phyloP scores from a whole-genome alignment of 2,797 vertebrate genomes.

The Parauchenoglanis punctatus region DNA sequence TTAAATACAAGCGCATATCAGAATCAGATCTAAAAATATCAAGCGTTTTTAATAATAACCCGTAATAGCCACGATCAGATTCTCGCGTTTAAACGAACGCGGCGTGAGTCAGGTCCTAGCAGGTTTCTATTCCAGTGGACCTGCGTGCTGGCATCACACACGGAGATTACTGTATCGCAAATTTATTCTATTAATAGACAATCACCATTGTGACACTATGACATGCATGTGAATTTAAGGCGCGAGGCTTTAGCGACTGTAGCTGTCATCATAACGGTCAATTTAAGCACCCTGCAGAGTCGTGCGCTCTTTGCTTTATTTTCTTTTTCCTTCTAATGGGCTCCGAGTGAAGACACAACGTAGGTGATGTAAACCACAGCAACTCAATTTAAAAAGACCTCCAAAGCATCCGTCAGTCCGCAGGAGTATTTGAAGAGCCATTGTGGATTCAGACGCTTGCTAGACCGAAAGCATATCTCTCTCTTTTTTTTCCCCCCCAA shows the following conservation, averaged over 20 bases:
- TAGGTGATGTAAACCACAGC: constrained; percentile 26
- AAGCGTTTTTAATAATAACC: not conserved
- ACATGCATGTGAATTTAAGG: not conserved
- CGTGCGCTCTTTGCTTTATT: not conserved
- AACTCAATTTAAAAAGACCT: constrained; percentile 36
- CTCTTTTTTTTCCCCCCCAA: not conserved
- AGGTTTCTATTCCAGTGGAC: not conserved
- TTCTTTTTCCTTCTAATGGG: constrained; percentile 16
- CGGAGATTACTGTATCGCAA: not conserved
- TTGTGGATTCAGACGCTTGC: not conserved
- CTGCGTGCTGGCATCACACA: not conserved
- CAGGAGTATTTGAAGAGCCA: constrained; percentile 4
- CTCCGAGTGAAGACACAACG: not conserved
- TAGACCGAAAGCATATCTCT: not conserved
- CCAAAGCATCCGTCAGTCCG: not conserved
- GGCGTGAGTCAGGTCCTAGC: not conserved
- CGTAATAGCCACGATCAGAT: not conserved
- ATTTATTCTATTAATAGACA: not conserved
- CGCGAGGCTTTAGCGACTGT: not conserved
- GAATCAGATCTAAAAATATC: not conserved
- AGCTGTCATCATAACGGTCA: not conserved
- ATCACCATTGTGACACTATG: not conserved
- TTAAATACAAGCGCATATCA: not conserved
- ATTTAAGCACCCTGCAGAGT: not conserved
- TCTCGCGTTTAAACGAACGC: not conserved